Base-by-base conservation (phyloP, 2,113 vertebrate genomes). In the Rhinoderma darwinii region DNA sequence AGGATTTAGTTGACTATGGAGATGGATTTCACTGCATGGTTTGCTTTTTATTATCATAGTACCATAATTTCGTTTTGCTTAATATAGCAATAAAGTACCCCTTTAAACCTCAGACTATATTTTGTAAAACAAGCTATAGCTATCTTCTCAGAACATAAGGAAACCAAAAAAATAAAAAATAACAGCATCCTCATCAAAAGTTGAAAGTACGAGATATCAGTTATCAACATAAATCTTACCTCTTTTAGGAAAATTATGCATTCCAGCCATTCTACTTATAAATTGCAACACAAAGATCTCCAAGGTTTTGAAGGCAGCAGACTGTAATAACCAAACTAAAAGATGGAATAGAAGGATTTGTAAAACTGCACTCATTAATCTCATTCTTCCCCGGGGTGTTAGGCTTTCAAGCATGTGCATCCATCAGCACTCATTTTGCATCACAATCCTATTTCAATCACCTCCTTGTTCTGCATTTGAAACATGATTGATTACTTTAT, bases 311-410 rank as follows among this genome's bases (percentile, higher is more conserved):
- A 54, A 54, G 20, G 35, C 10, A 81, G 54, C 78, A 61, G 37
- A 81, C 30, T 81, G 78, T 81, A 81, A 81, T 81, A 81, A 61
- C 78, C 54, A 61, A 81, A 61, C 54, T 63, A 22, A 81, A 81
- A 61, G 78, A 81, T 81, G 78, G 54, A n/a, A 81, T 41, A 43
- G 78, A 81, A 61, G 54, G 78, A 81, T 81, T 81, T 81, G 25
- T 81, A 81, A 61, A 81, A 63, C 56, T 61, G 54, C 78, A 43
- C 35, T 81, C 78, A 81, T 81, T 81, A 81, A 81, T 81, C 78
- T 81, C 78, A 63, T 61, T 54, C 78, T 41, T 81, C 54, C 54
- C 78, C 9, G 54, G 78, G 78, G 78, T 81, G 54, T 63, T 41
- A 61, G 78, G 78, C 54, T 81, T 63, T 61, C 51, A 81, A 63